Evolutionary conservation across 1,140 invertebrate genomes (phyloP).

Genomic region (Drosophila tani): DNA sequence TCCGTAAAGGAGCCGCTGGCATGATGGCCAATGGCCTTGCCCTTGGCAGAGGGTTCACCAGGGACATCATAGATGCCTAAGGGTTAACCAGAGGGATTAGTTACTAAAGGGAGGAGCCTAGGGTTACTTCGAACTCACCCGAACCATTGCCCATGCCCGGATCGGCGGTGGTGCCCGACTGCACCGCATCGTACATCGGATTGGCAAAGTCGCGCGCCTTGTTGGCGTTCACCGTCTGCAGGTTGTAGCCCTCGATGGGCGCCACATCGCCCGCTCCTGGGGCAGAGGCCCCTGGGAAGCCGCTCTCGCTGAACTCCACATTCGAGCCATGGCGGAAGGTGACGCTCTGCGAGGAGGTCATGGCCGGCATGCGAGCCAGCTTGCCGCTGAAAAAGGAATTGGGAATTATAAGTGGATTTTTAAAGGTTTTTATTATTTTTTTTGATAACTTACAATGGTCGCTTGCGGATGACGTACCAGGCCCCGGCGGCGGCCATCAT

Average conservation of each 20-base stretch:
- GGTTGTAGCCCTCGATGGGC: conserved; percentile 85
- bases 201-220: conserved; percentile 96
- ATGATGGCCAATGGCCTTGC: conserved; percentile 85
- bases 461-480: conserved; percentile 93
- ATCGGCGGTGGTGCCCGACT: conserved; percentile 85
- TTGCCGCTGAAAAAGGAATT: conserved; percentile 88
- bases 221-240: conserved; percentile 90
- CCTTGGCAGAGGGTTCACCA: conserved; percentile 88
- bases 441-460: conserved; percentile 90
- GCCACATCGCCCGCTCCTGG: conserved; percentile 67
- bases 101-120: no score
- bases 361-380: conserved; percentile 89
- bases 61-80: conserved; percentile 91
- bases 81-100: conserved; percentile 22
- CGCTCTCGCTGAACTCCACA: conserved; percentile 93
- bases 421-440: no score
- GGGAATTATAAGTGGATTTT: no score
- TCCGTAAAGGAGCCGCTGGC: conserved; percentile 85
- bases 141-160: conserved; percentile 87
- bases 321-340: conserved; percentile 98
- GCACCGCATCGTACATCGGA: conserved; percentile 96
- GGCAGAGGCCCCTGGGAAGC: conserved; percentile 85
- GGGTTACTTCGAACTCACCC: conserved; percentile 80
- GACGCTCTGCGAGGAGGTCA: conserved; percentile 95
- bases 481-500: conserved; percentile 89